Evolutionary conservation across 2,888 invertebrate species (phyloP).

Genomic region (Lepidocyrtoides sp.): DNA sequence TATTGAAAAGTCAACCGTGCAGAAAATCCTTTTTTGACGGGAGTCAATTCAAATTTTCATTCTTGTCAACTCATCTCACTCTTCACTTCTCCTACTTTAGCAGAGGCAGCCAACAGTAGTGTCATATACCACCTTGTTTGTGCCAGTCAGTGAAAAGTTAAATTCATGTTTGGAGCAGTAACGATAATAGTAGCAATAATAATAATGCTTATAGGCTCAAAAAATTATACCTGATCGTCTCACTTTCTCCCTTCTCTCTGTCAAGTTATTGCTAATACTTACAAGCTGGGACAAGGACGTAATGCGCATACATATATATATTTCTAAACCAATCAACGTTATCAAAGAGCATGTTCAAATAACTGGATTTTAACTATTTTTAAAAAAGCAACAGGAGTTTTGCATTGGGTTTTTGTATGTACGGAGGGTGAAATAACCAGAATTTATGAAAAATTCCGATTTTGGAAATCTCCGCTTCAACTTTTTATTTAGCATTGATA

Average conservation of each 20-base stretch:
- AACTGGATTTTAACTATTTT: slow-evolving; percentile 31
- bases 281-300: neutral
- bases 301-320: too few relatives aligned
- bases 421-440: slow-evolving; percentile 71
- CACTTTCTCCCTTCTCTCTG: neutral
- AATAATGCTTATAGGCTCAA: slow-evolving; percentile 72
- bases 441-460: slow-evolving; percentile 49
- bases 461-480: slow-evolving; percentile 61
- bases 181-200: slow-evolving; percentile 74
- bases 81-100: slow-evolving; percentile 58
- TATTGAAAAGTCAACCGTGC: slow-evolving; percentile 83
- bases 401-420: slow-evolving; percentile 6
- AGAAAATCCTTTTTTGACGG: slow-evolving; percentile 82
- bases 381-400: slow-evolving; percentile 56
- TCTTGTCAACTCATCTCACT: slow-evolving; percentile 79
- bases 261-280: neutral
- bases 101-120: neutral
- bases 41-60: slow-evolving; percentile 82
- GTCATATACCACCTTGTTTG: slow-evolving; percentile 13
- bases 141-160: neutral
- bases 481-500: slow-evolving; percentile 66
- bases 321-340: slow-evolving; percentile 39
- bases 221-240: slow-evolving; percentile 38
- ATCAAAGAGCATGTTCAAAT: neutral
- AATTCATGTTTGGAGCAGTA: slow-evolving; percentile 60